Base-by-base conservation (phyloP, 1,140 invertebrate genomes). In the Drosophila paulistorum region DNA sequence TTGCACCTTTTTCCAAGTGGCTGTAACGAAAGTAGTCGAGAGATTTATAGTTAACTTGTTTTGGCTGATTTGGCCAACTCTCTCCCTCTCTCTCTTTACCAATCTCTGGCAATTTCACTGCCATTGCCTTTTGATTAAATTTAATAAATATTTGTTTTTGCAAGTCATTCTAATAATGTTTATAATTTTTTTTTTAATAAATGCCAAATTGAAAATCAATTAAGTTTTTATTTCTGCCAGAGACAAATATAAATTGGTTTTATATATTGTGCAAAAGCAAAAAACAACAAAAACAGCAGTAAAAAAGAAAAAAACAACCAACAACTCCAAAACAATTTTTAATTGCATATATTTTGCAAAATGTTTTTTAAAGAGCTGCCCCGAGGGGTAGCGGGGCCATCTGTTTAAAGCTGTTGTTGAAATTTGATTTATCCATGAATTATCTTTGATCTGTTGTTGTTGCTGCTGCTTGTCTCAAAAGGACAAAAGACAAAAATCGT, bases 41-140 rank as follows among this genome's bases (percentile, higher is more conserved):
- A 78, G 83, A 86, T 86, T 86, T 86, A 86, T 86, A 55, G 79
- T 48, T 57, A 55, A 74, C 60, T 70, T 72, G 69, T 73, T 71
- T 39, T 62, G 57, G 75, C 39, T 73, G 76, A 68, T 64, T 66
- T 71, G 59, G 59, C 37, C 37, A 30, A 30, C 30, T 30, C 5
- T 30, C 6, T 39, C 37, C 5, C 37, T 13, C 10, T 10, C 35
- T 37, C 35, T 10, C 3, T 10, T 2, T 30, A 30, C 30, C 30
- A 30, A 30, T 30, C 35, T 37, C 20, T 45, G 20, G 37, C 42
- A 59, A 23, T 9, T 45, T 37, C 30, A 48, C 45, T 51, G 45
- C 45, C 20, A 51, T 51, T 51, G 45, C 17, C 45, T 51, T 51
- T 51, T 51, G 45, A 51, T 51, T 51, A 51, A 51, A 51, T 51